Evolutionary conservation across 2,113 vertebrate genomes (phyloP), one percentile per base, ranked within the genome.

Genomic region (Alligator sinensis): DNA sequence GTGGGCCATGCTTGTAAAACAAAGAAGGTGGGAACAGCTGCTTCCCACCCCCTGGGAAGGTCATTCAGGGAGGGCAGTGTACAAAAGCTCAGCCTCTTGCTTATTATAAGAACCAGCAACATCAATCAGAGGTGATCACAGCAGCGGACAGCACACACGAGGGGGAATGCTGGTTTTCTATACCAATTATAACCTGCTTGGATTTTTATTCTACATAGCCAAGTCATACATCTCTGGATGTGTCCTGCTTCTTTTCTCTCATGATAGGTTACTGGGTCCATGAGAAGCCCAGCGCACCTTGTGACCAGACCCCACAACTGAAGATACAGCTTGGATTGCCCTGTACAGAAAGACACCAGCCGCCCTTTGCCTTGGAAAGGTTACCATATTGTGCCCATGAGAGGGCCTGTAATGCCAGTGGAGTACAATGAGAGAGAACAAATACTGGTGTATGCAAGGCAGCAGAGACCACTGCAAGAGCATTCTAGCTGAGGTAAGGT

Each of bases 41-140:
- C 24, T 80, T n/a, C 21, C 81, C 0, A 0, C 63, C 18, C 28
- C n/a, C 4, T 11, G 79, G 6, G 84, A 9, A 57, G 66, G 86
- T 21, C 9, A 59, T 47, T 47, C 57, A 25, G 72, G 47, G 7
- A 47, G 1, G 1, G 82, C 0, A 0, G 0, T 1, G 89, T 80
- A 80, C 0, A 91, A 77, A 89, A 18, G 78, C 81, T 55, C 76
- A 62, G 89, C 17, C 59, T 66, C 87, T 70, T 90, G 89, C 89
- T 97, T 62, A 86, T 83, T 92, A 93, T 87, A 92, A 90, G 87
- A 21, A 86, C 95, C 95, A 89, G 87, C 92, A 91, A 91, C 75
- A 72, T 5, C 72, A 2, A 1, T 0, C 68, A 38, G 21, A 24
- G 34, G 11, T 47, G 34, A 22, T 21, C 13, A 38, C 34, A 19